These are phyloP conservation scores for Regulus satrapa DNA, from an alignment of 2,113 vertebrate species.

Conservation along the genomic window DNA sequence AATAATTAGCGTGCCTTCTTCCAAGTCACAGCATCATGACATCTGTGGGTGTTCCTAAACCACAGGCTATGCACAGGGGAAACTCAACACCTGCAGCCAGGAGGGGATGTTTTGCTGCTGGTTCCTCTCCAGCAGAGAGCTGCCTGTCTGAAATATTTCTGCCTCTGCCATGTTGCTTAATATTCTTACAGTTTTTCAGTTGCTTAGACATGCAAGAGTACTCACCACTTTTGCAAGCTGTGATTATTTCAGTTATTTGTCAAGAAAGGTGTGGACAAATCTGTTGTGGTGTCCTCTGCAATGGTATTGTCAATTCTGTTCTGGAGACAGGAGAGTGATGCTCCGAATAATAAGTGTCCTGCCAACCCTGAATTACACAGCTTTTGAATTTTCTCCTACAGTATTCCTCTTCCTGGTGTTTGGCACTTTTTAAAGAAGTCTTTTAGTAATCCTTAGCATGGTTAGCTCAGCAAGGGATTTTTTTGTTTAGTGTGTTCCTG, in stretches of 20 bases:
- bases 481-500: background rate
- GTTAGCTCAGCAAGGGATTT: background rate
- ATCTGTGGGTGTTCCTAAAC: background rate
- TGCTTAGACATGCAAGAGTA: constrained; percentile 57
- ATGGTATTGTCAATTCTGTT: background rate
- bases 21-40: background rate
- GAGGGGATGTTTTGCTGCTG: background rate
- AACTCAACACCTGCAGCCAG: background rate
- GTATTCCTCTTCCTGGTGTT: background rate
- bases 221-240: constrained; percentile 69
- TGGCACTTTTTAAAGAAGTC: background rate
- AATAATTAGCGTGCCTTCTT: background rate
- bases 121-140: background rate
- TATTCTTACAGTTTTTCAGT: constrained; percentile 68
- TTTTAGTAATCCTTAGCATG: background rate
- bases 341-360: background rate
- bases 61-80: background rate
- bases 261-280: constrained; percentile 46
- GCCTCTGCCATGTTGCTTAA: constrained; percentile 66
- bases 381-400: background rate
- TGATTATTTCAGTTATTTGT: constrained; percentile 77
- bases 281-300: constrained; percentile 38
- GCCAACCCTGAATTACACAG: background rate
- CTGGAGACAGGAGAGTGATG: background rate
- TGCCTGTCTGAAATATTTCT: constrained; percentile 19